Conservation (phyloP, 2,888 invertebrate species). For the Torymus tubicola region DNA sequence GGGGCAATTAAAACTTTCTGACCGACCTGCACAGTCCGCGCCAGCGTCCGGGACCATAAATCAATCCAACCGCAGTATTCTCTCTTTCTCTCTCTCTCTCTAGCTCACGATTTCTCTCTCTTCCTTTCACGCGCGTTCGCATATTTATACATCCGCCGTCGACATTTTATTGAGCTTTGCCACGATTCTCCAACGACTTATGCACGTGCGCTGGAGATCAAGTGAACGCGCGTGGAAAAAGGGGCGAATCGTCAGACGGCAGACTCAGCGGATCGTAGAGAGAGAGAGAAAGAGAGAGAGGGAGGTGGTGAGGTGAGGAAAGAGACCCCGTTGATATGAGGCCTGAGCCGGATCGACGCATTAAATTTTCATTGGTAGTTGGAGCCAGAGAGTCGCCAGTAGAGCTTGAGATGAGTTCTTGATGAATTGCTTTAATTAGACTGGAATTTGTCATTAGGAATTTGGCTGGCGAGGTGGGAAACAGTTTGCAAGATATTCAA, state of each 20-base stretch:
- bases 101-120: not conserved
- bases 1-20: constrained; percentile 69
- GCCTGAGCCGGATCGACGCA: constrained; percentile 8
- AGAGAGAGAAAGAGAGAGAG: not conserved
- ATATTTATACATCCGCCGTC: constrained; percentile 52
- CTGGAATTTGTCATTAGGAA: constrained; percentile 29
- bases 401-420: not conserved
- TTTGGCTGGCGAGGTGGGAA: not conserved
- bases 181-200: constrained; percentile 21
- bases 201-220: not conserved
- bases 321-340: constrained; percentile 2
- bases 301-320: not conserved
- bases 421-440: constrained; percentile 50
- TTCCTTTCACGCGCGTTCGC: not conserved
- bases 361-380: constrained; percentile 46
- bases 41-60: constrained; percentile 60
- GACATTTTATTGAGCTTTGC: constrained; percentile 49
- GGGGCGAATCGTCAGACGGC: too few relatives aligned
- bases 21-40: constrained; percentile 60
- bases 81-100: constrained; percentile 2
- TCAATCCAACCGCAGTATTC: constrained; percentile 58
- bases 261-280: not conserved
- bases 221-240: not conserved
- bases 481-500: too few relatives aligned
- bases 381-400: constrained; percentile 20